Base-by-base conservation (phyloP, 2,113 vertebrate species). In the Pedionomus torquatus region DNA sequence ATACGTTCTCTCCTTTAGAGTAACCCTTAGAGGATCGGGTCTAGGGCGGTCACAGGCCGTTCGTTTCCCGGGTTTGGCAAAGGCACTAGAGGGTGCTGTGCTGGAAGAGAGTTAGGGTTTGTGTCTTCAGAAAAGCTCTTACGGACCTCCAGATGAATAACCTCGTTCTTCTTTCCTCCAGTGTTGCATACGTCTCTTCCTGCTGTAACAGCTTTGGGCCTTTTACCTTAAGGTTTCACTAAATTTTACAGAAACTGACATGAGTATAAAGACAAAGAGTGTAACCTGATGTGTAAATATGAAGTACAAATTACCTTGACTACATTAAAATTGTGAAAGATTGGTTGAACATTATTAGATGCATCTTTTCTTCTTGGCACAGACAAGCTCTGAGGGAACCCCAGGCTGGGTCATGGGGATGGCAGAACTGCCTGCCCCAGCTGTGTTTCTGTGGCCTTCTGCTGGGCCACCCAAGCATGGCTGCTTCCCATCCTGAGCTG, bases 81-180 rank as follows among this genome's bases (percentile, higher is more conserved):
- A 60, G 48, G 54, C 93, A 33, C 66, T 52, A 83, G 86, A 80
- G 76, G 86, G 83, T 76, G 91, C 96, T 90, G 24, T 63, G 60
- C 55, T 39, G 51, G 69, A 84, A 72, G 80, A 84, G 24, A 37
- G 31, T 13, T 0, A 0, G 11, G 35, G 16, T 61, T 86, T 65
- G 20, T 37, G 15, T 28, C 44, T 48, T 33, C 30, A 35, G 76
- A 33, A 49, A 69, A 57, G 48, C 19, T 8, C 33, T 39, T 46
- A 25, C 11, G 0, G 1, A 24, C 35, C 41, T 65, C 49, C 1
- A 54, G 46, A 18, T 64, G 57, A 35, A 80, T 35, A 72, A 26
- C 19, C 35, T 61, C 10, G 13, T 2, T 37, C 3, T 13, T 83
- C 20, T 72, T 43, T 33, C 25, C 43, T 43, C 52, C 0, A 0